Evolutionary conservation across 2,113 vertebrate genomes (phyloP), one percentile per base, ranked within the genome.

Genomic region (Strigops habroptila): DNA sequence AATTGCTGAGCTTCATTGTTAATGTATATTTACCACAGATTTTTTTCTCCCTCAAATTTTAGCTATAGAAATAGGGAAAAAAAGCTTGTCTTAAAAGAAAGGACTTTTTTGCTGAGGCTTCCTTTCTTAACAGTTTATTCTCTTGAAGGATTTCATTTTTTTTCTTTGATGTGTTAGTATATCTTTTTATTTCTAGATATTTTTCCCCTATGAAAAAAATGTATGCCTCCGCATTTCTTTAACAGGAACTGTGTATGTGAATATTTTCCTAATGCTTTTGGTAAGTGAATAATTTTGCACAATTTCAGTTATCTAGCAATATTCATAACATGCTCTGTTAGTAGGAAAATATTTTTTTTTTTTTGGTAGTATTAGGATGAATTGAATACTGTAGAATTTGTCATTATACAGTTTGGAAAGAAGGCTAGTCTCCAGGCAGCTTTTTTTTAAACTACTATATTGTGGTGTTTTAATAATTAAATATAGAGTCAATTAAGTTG

Each of bases 401-500:
- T 86, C 88, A 46, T 73, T 79, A 16, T 4, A 17, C 2, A 55
- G 44, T 39, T 51, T 87, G 43, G 57, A 75, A 86, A 80, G 75
- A 82, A 82, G 43, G 16, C 60, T 37, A 22, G 18, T 77, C 27
- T 95, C 41, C 41, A 55, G 18, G 33, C 35, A 75, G 14, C 25
- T 86, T 5, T 18, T 91, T 78, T 88, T 69, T 69, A 49, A 82
- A 62, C 22, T 79, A 18, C 5, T 59, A 5, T 28, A 7, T 37
- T 80, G n/a, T 39, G 27, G 4, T 82, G 25, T 37, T 79, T 76
- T 96, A 96, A 60, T 93, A 95, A 90, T 88, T 94, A 93, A 79
- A 10, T 79, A 43, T 17, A n/a, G 33, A 59, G 21, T 74, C 86
- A 91, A 81, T 68, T 91, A 86, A 81, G 28, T 62, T 90, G 35